Conservation (phyloP, 1,140 invertebrate species). For the Coptotermes formosanus region DNA sequence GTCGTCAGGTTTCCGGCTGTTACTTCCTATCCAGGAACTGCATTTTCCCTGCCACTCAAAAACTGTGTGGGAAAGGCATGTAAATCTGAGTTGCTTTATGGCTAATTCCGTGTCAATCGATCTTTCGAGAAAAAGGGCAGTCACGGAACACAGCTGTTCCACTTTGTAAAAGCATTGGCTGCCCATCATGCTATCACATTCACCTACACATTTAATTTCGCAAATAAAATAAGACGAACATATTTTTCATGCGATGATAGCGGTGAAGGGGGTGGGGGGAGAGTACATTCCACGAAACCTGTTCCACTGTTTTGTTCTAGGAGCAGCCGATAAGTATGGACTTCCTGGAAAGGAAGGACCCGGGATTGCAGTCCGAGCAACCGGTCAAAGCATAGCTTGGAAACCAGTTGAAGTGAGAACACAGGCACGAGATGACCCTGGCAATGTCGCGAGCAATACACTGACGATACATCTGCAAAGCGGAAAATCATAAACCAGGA, state of each 20-base stretch:
- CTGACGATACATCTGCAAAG: not conserved
- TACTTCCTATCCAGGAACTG: too few species aligned
- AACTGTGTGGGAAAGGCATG: too few species aligned
- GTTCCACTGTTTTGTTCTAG: not conserved
- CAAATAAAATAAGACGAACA: not conserved
- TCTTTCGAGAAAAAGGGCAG: too few species aligned
- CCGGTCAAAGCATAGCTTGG: not conserved
- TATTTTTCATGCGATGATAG: not conserved
- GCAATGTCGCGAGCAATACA: not conserved
- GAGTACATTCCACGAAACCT: not conserved
- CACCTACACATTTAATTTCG: not conserved
- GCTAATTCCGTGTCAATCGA: too few species aligned
- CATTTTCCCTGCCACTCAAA: too few species aligned
- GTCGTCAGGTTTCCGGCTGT: too few species aligned
- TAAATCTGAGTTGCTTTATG: too few species aligned
- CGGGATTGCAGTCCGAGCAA: not conserved
- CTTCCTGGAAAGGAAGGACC: not conserved
- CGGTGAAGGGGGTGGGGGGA: not conserved
- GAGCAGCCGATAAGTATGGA: not conserved
- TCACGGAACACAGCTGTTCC: too few species aligned
- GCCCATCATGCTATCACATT: not conserved
- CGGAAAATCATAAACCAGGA: not conserved
- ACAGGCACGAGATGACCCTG: not conserved
- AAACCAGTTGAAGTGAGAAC: not conserved
- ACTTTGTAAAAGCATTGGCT: not conserved